Evolutionary conservation across 2,888 invertebrate species (phyloP), one percentile per base, ranked within the genome.

Genomic region (Eueremaeus valkanovi): DNA sequence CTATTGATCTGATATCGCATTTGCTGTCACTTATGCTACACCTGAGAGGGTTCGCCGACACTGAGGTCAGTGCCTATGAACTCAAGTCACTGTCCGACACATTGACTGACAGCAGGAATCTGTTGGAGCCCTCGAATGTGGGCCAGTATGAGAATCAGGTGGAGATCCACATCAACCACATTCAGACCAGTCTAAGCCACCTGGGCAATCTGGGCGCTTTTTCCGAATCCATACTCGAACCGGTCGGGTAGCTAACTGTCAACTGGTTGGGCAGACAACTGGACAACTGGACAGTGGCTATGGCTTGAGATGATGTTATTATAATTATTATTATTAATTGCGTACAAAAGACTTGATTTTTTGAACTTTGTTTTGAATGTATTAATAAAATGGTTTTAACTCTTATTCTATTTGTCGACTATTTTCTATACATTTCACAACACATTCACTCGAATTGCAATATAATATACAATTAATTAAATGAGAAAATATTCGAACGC

Each of bases 111-210:
- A 92, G 95, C 73, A 92, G 92, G 84, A 87, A 89, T 76, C 90
- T 91, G 81, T 84, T 95, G 75, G 89, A 89, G 80, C 88, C 89
- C 2, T 86, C 87, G 63, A 93, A 94, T 84, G 88, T 90, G 81
- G 83, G 83, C 70, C 81, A 82, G 21, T 85, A 85, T 79, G 83
- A 94, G 84, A 92, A 92, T 83, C 89, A 89, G 83, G 91, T 97
- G 8, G 95, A 96, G 84, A 90, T 93, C 79, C 95, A 94, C 81
- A 90, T 95, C 88, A 92, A 92, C 81, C 90, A 92, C 82, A 92
- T 93, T 81, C 91, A 93, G 84, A 78, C 75, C 42, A 76, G 77
- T 55, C 72, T 79, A 16, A 78, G 78, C 70, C 79, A 80, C 70
- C 76, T 80, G 76, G 80, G 80, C 29, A 80, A 79, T 77, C 73